These are phyloP conservation scores for Trichogramma evanescens DNA, from an alignment of 2,888 invertebrate genomes.

Conservation along the genomic window DNA sequence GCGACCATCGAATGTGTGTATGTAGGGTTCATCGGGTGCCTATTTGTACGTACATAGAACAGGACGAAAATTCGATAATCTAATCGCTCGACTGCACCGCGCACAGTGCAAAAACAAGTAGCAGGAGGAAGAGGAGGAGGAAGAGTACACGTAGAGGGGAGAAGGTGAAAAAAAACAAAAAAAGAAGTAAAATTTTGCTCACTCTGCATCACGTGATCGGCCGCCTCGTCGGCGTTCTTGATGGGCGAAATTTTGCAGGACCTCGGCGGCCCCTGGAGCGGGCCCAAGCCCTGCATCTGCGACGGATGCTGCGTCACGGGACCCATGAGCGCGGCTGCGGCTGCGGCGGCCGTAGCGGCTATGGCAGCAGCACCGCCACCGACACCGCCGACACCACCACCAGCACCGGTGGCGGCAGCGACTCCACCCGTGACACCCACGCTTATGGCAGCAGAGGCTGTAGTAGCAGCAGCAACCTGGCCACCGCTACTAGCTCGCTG, in stretches of 20 bases:
- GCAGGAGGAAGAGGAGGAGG: too few relatives aligned
- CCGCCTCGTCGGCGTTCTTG: conserved; percentile 41
- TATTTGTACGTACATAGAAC: too few relatives aligned
- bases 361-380: conserved; percentile 36
- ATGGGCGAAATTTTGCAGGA: conserved; percentile 45
- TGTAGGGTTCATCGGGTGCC: too few relatives aligned
- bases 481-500: background rate
- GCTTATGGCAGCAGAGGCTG: background rate
- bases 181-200: conserved; percentile 24
- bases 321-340: conserved; percentile 37
- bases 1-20: too few relatives aligned
- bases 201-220: conserved; percentile 43
- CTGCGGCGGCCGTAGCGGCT: conserved; percentile 34
- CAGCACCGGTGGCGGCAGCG: conserved; percentile 35
- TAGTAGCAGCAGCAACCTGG: background rate
- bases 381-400: conserved; percentile 34
- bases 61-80: too few relatives aligned
- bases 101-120: too few relatives aligned
- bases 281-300: conserved; percentile 42
- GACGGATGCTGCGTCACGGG: conserved; percentile 37
- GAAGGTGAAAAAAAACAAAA: too few relatives aligned
- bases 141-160: too few relatives aligned
- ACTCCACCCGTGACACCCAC: conserved; percentile 34
- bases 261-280: conserved; percentile 44
- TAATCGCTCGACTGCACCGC: too few relatives aligned